Base-by-base conservation (phyloP, 1,140 invertebrate genomes). In the Antheraea mylitta region DNA sequence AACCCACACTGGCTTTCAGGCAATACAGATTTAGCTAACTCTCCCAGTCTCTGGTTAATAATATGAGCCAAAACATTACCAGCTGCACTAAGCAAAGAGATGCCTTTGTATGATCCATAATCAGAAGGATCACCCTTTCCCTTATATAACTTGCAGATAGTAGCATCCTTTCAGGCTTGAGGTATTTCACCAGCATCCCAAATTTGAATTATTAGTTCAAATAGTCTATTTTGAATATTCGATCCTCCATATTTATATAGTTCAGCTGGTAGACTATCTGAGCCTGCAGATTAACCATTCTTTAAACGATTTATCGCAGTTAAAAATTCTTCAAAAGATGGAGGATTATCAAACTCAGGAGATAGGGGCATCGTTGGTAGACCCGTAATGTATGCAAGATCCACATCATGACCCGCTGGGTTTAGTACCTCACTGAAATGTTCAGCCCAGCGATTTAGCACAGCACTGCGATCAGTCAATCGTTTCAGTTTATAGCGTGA, bases 271-370 rank as follows among this genome's bases (percentile, higher is more conserved):
- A 64, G 19, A 22, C 60, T 60, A 38, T 68, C 67, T 18, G 42
- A n/a, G 22, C 67, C 67, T 36, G 67, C 42, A 13, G 60, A 10
- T 63, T 68, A 68, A n/a, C 64, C 58, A 58, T 71, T 71, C 19
- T 68, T 71, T 18, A 71, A 38, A 13, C 62, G 64, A 18, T 65
- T 18, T 60, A 68, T 64, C 53, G 66, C 66, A 16, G 36, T 60
- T 18, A 36, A 30, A 10, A 72, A 66, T n/a, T 72, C 66, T 18
- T 61, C 38, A 18, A 62, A n/a, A n/a, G n/a, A n/a, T n/a, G n/a
- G n/a, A n/a, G n/a, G 61, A n/a, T 61, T 13, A 10, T 61, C 59
- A 2, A 22, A 16, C 5, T 61, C 59, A 61, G 59, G 7, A 22
- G 59, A 19, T 22, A 9, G 11, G 2, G 59, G 59, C 13, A 19